A percentile compares a stretch with the other conserved stretches of the same genome.
These are phyloP conservation scores for Phyllotreta striolata DNA, from an alignment of 2,888 invertebrate species.

Conservation along the genomic window DNA sequence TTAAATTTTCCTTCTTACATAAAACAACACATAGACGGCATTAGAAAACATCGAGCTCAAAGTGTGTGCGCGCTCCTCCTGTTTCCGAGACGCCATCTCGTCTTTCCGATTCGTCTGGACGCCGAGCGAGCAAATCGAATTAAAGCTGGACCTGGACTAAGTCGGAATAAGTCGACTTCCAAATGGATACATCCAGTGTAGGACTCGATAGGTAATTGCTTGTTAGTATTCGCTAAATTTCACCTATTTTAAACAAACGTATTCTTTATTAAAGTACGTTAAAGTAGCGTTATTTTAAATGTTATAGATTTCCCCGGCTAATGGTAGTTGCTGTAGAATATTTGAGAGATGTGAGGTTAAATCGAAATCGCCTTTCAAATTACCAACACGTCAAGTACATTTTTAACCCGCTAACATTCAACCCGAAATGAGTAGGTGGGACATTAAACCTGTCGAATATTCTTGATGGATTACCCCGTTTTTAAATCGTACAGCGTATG, in stretches of 20 bases:
- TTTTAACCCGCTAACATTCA: conserved; percentile 9
- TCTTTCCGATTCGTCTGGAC: conserved; percentile 58
- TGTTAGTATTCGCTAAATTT: too few relatives aligned
- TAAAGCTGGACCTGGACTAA: conserved; percentile 43
- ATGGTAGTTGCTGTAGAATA: too few relatives aligned
- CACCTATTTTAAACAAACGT: too few relatives aligned
- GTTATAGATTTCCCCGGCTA: too few relatives aligned
- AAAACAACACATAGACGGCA: conserved; percentile 54
- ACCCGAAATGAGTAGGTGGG: conserved; percentile 6
- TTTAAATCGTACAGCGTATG: conserved; percentile 2
- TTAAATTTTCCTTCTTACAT: conserved; percentile 54
- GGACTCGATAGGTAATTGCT: too few relatives aligned
- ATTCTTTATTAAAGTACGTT: too few relatives aligned
- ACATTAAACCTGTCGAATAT: conserved; percentile 18
- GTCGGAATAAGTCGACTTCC: conserved; percentile 45
- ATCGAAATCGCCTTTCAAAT: too few relatives aligned
- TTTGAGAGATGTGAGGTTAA: too few relatives aligned
- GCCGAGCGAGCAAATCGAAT: conserved; percentile 57
- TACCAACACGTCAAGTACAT: too few relatives aligned
- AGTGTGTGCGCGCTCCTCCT: conserved; percentile 49
- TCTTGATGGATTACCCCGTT: conserved; percentile 17
- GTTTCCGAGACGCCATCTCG: conserved; percentile 50
- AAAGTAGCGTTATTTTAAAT: too few relatives aligned
- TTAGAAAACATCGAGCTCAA: conserved; percentile 54
- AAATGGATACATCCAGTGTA: conserved; percentile 42